Conservation (phyloP, 2,113 vertebrate species). For the Urocolius indicus region DNA sequence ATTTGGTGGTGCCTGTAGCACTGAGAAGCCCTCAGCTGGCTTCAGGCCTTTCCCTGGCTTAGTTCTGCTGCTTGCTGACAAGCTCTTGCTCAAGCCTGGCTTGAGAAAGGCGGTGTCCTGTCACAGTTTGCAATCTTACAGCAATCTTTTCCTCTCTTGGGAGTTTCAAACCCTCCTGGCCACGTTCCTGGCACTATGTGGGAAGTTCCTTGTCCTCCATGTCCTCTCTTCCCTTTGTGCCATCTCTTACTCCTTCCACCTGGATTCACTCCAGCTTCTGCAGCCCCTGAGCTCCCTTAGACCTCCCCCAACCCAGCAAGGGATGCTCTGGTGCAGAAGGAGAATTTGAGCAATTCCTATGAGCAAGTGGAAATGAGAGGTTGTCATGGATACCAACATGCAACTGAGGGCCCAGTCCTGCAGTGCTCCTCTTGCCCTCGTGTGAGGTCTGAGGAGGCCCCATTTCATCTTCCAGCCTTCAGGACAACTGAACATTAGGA, state of each 20-base stretch:
- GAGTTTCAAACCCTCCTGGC: no score
- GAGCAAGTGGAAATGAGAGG: not conserved
- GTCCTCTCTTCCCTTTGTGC: not conserved
- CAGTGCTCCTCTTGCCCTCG: not conserved
- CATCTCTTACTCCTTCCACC: not conserved
- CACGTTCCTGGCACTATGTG: no score
- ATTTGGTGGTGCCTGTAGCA: not conserved
- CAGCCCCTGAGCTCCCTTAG: not conserved
- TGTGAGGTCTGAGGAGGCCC: not conserved
- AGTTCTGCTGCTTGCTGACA: not conserved
- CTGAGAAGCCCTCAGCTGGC: not conserved
- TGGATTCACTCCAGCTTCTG: no score
- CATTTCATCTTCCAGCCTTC: rapidly evolving
- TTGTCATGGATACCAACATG: slow-evolving; percentile 2
- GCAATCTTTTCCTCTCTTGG: not conserved
- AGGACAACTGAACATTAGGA: not conserved
- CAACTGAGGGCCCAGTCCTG: not conserved
- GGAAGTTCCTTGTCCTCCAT: not conserved
- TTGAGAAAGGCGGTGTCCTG: no score
- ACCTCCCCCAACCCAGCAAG: not conserved
- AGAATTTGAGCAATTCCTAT: not conserved
- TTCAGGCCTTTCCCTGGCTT: not conserved
- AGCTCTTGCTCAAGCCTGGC: not conserved
- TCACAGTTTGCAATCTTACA: not conserved
- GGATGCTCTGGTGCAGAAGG: not conserved